Evolutionary conservation across 2,888 invertebrate genomes (phyloP), one percentile per base, ranked within the genome.

Genomic region (Diachrysia chrysitis): DNA sequence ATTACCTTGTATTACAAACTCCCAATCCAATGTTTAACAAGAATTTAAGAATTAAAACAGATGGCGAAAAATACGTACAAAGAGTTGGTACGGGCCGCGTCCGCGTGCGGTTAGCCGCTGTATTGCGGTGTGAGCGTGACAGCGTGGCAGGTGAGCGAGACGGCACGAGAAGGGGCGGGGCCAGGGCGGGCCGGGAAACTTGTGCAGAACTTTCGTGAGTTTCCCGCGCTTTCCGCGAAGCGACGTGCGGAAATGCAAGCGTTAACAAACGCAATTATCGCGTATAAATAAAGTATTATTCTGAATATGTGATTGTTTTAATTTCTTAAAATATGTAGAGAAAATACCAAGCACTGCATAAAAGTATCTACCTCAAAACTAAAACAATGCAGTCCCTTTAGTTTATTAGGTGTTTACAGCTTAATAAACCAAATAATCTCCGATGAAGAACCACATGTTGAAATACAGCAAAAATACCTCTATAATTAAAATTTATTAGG

Each of bases 221-320:
- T 94, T 94, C 93, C 93, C 93, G 93, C 93, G 93, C 89, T 92
- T 91, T 91, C 74, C 86, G 78, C 82, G 82, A 73, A 71, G 69
- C 61, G 71, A 61, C 60, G 72, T 66, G 71, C 76, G 71, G 59
- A 62, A 61, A 58, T 66, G 62, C 59, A 63, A 66, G 55, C 57
- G 66, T 59, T 25, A 61, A 12, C 14, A 2, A 9, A 37, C 7
- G 2, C 14, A 66, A 63, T 32, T 58, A 73, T 25, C 48, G 66
- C n/a, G n/a, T 35, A 57, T 55, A 42, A 73, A 66, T 64, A 58
- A 67, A 72, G 54, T 53, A 23, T 29, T 59, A 1, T 25, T 63
- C 0, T 3, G 17, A 58, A 7, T 17, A 9, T 35, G 54, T 62
- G 35, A 42, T 55, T 58, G 35, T 25, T 63, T 78, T 73, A 56